phyloP scores from a whole-genome alignment of 2,797 vertebrate species.

The Gambusia yucatana region DNA sequence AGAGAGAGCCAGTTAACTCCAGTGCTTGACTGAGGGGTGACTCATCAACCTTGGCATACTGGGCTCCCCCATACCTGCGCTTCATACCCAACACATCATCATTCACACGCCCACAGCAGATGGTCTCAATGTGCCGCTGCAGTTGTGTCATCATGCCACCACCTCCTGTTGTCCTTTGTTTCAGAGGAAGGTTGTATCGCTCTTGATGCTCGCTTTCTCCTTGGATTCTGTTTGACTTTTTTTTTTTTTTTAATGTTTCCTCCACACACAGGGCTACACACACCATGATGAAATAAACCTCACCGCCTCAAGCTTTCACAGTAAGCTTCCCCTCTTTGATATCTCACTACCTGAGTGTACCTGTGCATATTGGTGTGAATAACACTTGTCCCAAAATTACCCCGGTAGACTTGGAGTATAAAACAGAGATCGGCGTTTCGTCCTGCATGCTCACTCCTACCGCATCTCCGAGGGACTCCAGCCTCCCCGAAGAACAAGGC shows the following conservation, averaged over 20 bases:
- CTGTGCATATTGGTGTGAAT: conserved; percentile 2
- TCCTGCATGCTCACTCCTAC: conserved; percentile 84
- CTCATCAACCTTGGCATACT: conserved; percentile 30
- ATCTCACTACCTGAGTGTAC: not conserved
- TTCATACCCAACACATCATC: conserved; percentile 25
- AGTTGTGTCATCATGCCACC: conserved; percentile 15
- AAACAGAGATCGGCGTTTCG: conserved; percentile 74
- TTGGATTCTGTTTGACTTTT: conserved; percentile 18
- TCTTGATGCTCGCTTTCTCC: not conserved
- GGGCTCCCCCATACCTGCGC: not conserved
- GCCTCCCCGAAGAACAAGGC: conserved; percentile 73
- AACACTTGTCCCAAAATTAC: conserved; percentile 9
- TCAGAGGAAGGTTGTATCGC: conserved; percentile 5
- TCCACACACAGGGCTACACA: conserved; percentile 34
- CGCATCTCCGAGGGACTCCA: conserved; percentile 75
- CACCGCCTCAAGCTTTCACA: conserved; percentile 42
- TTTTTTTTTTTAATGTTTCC: not conserved
- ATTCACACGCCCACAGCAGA: conserved; percentile 24
- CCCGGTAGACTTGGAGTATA: conserved; percentile 56
- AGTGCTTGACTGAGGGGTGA: not conserved
- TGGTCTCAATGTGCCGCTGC: conserved; percentile 28
- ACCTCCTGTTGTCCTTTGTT: conserved; percentile 22
- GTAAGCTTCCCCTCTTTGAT: conserved; percentile 56
- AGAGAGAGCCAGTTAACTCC: not conserved
- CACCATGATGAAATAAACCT: conserved; percentile 40